Conservation (phyloP, 2,113 vertebrate genomes). For the Poeciliopsis turrubarensis region DNA sequence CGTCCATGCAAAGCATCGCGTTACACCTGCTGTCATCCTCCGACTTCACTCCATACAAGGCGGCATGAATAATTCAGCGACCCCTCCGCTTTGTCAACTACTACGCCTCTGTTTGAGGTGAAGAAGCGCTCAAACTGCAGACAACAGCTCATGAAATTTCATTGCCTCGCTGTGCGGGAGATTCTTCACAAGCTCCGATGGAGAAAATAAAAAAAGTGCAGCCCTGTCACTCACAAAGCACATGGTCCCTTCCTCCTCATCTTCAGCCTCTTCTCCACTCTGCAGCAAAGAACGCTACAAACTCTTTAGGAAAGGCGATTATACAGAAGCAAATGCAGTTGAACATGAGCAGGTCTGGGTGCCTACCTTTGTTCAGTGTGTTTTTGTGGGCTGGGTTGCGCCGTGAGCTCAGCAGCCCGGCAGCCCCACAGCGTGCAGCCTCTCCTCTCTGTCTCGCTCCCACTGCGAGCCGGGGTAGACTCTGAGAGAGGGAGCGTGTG, state of each 20-base stretch:
- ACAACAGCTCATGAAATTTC: conserved; percentile 25
- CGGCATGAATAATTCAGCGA: conserved; percentile 68
- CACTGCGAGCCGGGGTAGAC: conserved; percentile 60
- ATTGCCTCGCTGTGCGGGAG: not conserved
- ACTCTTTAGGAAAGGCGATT: not conserved
- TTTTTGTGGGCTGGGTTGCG: conserved; percentile 18
- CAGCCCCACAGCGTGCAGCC: conserved; percentile 55
- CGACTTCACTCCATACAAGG: conserved; percentile 57
- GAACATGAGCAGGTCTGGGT: not conserved
- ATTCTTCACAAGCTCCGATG: not conserved
- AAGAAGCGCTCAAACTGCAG: conserved; percentile 31
- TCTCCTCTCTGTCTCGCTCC: conserved; percentile 64
- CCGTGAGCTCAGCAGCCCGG: conserved; percentile 43
- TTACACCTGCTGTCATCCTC: conserved; percentile 67
- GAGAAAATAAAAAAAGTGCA: not conserved
- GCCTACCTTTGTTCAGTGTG: conserved; percentile 59
- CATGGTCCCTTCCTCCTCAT: conserved; percentile 52
- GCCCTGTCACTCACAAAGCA: conserved; percentile 47
- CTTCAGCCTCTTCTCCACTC: conserved; percentile 21
- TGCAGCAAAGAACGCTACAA: conserved; percentile 5
- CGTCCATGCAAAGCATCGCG: conserved; percentile 62
- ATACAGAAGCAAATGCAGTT: not conserved
- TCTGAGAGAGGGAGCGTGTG: not conserved
- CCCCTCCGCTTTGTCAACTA: conserved; percentile 52
- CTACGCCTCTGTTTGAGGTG: conserved; percentile 44